Percentiles rank a stretch among this genome's conserved stretches.
phyloP scores from a whole-genome alignment of 2,888 invertebrate species.

The Folsomia candida region DNA sequence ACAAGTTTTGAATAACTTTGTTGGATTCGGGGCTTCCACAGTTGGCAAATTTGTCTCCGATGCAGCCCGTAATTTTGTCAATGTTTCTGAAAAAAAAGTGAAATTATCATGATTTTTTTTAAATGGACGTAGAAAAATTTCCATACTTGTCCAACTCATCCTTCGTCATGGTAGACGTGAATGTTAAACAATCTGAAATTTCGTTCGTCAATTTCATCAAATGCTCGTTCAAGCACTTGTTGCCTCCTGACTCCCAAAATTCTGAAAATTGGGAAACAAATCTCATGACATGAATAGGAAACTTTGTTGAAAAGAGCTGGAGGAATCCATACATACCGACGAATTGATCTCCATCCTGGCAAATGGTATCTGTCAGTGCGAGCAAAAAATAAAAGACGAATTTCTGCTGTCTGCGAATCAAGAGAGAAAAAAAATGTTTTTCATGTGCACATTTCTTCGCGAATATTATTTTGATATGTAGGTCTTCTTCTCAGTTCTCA shows the following conservation, averaged over 20 bases:
- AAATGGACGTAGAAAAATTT: not conserved
- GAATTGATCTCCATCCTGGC: constrained; percentile 32
- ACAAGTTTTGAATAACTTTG: constrained; percentile 12
- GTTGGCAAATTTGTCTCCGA: constrained; percentile 31
- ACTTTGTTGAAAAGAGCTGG: too few relatives aligned
- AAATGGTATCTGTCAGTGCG: constrained; percentile 41
- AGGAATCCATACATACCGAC: constrained; percentile 28
- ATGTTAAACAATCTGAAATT: constrained; percentile 33
- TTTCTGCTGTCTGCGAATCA: constrained; percentile 29
- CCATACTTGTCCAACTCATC: constrained; percentile 36
- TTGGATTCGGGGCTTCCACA: constrained; percentile 15
- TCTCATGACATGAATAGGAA: not conserved
- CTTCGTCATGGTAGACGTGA: constrained; percentile 35
- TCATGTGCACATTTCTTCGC: too few relatives aligned
- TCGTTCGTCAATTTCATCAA: constrained; percentile 33
- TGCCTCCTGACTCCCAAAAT: constrained; percentile 42
- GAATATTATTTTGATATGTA: too few relatives aligned
- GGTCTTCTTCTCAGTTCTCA: constrained; percentile 1
- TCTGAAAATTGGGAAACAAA: constrained; percentile 16
- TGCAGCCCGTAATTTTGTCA: constrained; percentile 34
- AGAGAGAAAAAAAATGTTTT: too few relatives aligned
- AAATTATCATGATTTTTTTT: not conserved
- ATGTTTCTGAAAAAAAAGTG: constrained; percentile 28
- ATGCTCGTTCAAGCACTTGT: constrained; percentile 34
- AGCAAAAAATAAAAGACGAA: constrained; percentile 42